Evolutionary conservation across 2,888 invertebrate species (phyloP).

Genomic region (Mythimna lalbum): DNA sequence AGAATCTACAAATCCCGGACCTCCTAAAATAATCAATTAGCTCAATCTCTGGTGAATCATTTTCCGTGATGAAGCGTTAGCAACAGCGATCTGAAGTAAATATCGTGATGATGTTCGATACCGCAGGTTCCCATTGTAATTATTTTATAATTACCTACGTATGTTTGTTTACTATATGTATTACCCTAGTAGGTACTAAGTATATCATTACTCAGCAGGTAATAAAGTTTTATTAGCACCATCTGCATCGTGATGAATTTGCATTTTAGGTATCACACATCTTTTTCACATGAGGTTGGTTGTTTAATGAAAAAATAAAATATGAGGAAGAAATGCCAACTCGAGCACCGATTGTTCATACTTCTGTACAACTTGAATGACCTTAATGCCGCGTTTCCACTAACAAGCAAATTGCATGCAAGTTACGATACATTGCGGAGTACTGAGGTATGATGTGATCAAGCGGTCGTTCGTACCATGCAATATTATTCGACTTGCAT

Average conservation of each 20-base stretch:
- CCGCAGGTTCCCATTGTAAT: constrained; percentile 30
- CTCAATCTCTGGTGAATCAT: constrained; percentile 12
- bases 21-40: neutral
- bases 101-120: constrained; percentile 41
- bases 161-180: neutral
- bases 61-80: constrained; percentile 4
- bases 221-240: constrained; percentile 13
- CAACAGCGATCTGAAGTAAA: constrained; percentile 12
- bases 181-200: neutral
- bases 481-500: too few relatives aligned
- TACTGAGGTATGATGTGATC: too few relatives aligned
- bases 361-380: too few relatives aligned
- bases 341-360: too few relatives aligned
- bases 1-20: neutral
- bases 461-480: too few relatives aligned
- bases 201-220: neutral
- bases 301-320: neutral
- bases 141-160: constrained; percentile 20
- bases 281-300: neutral
- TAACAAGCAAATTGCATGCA: too few relatives aligned
- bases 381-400: too few relatives aligned
- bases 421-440: too few relatives aligned
- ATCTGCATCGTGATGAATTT: constrained; percentile 9
- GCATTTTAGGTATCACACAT: constrained; percentile 1
- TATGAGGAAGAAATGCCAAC: neutral